Conservation (phyloP, 2,113 vertebrate genomes). For the Sminthopsis crassicaudata region DNA sequence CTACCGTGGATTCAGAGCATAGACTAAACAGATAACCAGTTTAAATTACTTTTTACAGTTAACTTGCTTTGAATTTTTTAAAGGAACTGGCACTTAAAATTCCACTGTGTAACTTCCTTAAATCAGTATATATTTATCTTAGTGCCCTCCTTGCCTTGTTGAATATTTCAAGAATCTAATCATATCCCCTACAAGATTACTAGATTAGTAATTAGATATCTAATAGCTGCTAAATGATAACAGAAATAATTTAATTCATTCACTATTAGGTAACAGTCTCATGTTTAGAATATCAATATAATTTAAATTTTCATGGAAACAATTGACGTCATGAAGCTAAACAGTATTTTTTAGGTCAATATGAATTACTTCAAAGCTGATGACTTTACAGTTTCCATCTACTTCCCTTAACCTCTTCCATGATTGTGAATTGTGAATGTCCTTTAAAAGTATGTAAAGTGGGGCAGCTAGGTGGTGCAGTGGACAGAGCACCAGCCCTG, state of each 20-base stretch:
- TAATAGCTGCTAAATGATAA: not conserved
- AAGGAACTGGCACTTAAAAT: not conserved
- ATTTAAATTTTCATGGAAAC: not conserved
- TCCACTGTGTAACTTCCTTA: not conserved
- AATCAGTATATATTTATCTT: fast-evolving
- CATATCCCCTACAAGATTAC: not conserved
- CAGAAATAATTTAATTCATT: not conserved
- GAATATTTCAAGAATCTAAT: not conserved
- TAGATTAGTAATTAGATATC: not conserved
- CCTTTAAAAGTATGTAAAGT: not conserved
- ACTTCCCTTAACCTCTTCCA: not conserved
- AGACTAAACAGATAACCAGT: not conserved
- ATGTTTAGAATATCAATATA: not conserved
- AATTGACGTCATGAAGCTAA: not conserved
- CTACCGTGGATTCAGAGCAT: not conserved
- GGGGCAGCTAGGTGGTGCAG: too few relatives aligned
- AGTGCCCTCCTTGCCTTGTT: not conserved
- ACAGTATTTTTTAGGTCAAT: not conserved
- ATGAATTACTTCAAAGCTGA: not conserved
- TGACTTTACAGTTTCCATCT: not conserved
- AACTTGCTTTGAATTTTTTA: fast-evolving
- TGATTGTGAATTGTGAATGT: not conserved
- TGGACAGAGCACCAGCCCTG: too few relatives aligned
- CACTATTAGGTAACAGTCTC: not conserved
- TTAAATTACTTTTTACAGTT: fast-evolving